A percentile compares a stretch with the other conserved stretches of the same genome.
Evolutionary conservation across 92 coral and sea anemone genomes (phyloP).

Genomic region (Heteractis magnifica): DNA sequence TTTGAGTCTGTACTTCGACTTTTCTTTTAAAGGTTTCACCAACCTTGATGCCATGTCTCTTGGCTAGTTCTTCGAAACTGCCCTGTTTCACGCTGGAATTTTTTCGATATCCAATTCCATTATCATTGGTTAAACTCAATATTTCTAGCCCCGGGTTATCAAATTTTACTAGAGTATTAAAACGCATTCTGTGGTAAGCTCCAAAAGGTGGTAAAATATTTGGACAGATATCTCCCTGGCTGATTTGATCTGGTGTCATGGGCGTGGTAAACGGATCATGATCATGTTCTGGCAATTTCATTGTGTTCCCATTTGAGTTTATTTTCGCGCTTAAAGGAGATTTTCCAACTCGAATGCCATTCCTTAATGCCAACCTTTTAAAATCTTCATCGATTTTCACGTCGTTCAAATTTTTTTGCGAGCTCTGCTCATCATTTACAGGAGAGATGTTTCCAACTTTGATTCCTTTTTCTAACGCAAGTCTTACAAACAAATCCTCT

Average conservation of each 20-base stretch:
- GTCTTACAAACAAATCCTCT: conserved; percentile 26
- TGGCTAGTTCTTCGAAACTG: conserved; percentile 61
- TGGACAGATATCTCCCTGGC: background rate
- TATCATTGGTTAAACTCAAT: background rate
- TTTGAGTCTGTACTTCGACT: conserved; percentile 17
- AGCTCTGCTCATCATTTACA: background rate
- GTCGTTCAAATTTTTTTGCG: background rate
- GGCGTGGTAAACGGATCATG: background rate
- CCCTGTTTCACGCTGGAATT: background rate
- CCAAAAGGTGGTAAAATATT: background rate
- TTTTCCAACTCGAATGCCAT: conserved; percentile 53
- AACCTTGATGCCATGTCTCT: conserved; percentile 60
- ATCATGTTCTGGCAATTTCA: background rate
- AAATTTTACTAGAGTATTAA: background rate
- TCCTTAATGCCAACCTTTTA: conserved; percentile 47
- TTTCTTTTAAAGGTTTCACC: conserved; percentile 28
- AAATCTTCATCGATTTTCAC: conserved; percentile 7
- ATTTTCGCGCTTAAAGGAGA: background rate
- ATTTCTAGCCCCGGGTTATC: background rate
- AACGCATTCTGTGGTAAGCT: background rate
- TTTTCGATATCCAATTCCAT: background rate
- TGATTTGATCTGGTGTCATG: background rate
- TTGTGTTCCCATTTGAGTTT: background rate
- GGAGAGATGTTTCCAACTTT: conserved; percentile 34
- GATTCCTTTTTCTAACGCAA: conserved; percentile 56